phyloP scores from a whole-genome alignment of 1,140 invertebrate species.

The Trichonephila clavipes region DNA sequence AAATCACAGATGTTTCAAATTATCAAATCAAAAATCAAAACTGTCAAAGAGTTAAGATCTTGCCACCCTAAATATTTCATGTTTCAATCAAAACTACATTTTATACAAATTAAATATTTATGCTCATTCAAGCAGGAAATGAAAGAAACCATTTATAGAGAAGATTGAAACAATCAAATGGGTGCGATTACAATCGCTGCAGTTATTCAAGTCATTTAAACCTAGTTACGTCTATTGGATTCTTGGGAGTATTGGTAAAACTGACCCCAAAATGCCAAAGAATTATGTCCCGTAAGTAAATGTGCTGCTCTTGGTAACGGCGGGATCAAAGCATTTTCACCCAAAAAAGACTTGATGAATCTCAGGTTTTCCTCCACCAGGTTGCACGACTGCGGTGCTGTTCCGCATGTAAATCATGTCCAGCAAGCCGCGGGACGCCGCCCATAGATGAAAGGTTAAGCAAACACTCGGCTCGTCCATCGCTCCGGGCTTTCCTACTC shows the following conservation, averaged over 20 bases:
- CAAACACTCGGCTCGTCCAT: slow-evolving; percentile 63
- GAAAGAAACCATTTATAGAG: background rate
- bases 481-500: slow-evolving; percentile 12
- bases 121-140: background rate
- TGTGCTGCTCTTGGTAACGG: background rate
- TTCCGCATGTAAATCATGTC: slow-evolving; percentile 67
- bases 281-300: background rate
- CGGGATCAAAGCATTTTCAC: background rate
- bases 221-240: background rate
- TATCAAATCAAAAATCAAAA: too few relatives aligned
- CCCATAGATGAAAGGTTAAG: slow-evolving; percentile 69
- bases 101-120: too few relatives aligned
- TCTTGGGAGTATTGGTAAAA: background rate
- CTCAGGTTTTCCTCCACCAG: background rate
- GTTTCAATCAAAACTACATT: too few relatives aligned
- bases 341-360: background rate
- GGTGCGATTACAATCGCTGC: too few relatives aligned
- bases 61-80: too few relatives aligned
- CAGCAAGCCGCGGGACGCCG: slow-evolving; percentile 40
- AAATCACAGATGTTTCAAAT: too few relatives aligned
- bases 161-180: background rate
- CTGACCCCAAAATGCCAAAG: background rate
- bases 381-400: slow-evolving; percentile 17
- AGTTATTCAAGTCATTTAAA: too few relatives aligned
- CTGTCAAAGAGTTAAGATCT: too few relatives aligned